These are phyloP conservation scores for Calliphora vicina DNA, from an alignment of 1,140 invertebrate species.

Conservation along the genomic window DNA sequence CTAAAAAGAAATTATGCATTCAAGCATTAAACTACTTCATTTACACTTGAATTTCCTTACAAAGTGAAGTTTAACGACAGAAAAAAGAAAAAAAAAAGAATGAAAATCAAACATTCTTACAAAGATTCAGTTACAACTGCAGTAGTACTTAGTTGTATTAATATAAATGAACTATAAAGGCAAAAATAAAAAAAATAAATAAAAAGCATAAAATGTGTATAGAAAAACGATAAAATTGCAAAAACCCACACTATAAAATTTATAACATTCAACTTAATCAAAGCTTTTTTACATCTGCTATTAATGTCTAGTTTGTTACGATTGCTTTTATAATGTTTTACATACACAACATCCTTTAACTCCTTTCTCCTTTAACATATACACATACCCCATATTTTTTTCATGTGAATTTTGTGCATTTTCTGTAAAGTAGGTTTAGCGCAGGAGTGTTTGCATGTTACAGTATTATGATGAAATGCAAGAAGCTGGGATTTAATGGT, in stretches of 20 bases:
- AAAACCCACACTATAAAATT: background rate
- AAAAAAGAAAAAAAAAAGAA: background rate
- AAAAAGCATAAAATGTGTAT: no score
- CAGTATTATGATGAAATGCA: conserved; percentile 6
- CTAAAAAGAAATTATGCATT: conserved; percentile 12
- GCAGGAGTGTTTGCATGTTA: background rate
- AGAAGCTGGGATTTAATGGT: conserved; percentile 8
- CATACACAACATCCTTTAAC: background rate
- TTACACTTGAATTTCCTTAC: conserved; percentile 21
- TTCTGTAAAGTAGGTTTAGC: no score
- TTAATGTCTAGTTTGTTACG: conserved; percentile 6
- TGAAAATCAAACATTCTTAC: background rate
- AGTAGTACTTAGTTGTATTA: background rate
- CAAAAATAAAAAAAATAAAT: background rate
- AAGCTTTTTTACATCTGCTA: background rate
- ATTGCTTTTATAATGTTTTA: background rate
- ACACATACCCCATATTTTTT: no score
- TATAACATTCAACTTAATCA: conserved; percentile 10
- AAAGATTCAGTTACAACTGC: background rate
- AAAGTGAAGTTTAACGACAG: conserved; percentile 6
- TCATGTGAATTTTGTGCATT: no score
- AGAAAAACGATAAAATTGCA: background rate
- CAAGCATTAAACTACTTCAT: conserved; percentile 33
- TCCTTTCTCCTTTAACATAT: no score
- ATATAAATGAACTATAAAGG: background rate